Conservation (phyloP, 2,888 invertebrate genomes). For the Gisinianus flammeolus region DNA sequence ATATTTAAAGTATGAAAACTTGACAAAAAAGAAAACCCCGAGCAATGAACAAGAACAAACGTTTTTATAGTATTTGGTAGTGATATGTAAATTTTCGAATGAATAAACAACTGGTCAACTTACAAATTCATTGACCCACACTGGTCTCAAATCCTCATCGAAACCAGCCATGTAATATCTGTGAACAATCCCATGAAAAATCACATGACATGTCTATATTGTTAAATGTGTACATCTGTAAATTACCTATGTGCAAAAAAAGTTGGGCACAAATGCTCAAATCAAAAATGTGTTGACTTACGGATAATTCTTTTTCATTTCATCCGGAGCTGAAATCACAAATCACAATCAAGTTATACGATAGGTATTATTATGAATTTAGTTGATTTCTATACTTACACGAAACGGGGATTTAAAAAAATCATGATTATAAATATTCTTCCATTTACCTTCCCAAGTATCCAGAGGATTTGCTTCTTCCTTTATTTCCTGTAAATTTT, state of each 20-base stretch:
- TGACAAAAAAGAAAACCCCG: too few relatives aligned
- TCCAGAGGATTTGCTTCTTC: not conserved
- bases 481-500: not conserved
- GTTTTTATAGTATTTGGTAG: too few relatives aligned
- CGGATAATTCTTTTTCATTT: not conserved
- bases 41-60: too few relatives aligned
- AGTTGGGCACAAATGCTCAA: too few relatives aligned
- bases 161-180: conserved; percentile 14
- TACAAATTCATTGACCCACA: not conserved
- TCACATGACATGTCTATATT: not conserved
- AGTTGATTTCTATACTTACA: not conserved
- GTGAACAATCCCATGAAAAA: not conserved
- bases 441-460: not conserved
- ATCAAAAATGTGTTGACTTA: not conserved
- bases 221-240: too few relatives aligned
- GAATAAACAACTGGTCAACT: too few relatives aligned
- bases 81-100: too few relatives aligned
- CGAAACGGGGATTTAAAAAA: not conserved
- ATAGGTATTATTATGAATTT: not conserved
- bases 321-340: not conserved
- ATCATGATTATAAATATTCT: not conserved
- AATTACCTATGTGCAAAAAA: too few relatives aligned
- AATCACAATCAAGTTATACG: not conserved
- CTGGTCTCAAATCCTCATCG: conserved; percentile 20
- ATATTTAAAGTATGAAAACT: too few relatives aligned